phyloP scores from a whole-genome alignment of 2,888 invertebrate species.

The Nasonovia ribisnigri region DNA sequence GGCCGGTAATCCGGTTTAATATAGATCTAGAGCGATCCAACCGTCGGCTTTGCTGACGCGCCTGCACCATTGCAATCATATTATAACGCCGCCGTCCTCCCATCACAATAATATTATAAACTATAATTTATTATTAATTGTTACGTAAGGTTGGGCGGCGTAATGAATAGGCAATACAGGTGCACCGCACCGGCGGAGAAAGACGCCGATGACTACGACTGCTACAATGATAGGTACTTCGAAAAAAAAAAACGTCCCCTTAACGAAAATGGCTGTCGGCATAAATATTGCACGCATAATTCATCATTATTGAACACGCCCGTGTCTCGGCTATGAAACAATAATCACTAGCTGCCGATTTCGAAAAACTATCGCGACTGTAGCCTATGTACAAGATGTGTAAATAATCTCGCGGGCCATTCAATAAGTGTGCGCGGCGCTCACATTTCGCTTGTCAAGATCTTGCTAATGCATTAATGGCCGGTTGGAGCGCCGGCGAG shows the following conservation, averaged over 20 bases:
- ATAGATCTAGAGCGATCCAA: neutral
- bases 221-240: no score
- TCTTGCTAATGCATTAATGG: neutral
- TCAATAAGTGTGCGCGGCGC: neutral
- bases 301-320: neutral
- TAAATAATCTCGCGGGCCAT: neutral
- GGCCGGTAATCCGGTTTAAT: neutral
- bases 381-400: neutral
- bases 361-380: neutral
- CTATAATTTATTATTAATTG: neutral
- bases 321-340: neutral
- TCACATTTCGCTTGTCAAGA: neutral
- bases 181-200: no score
- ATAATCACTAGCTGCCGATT: neutral
- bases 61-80: no score
- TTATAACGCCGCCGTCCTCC: no score
- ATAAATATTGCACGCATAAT: neutral
- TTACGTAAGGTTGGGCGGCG: neutral
- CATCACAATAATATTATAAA: neutral
- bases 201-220: no score
- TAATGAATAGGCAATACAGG: neutral
- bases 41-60: neutral
- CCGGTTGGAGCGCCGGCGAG: neutral
- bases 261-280: no score
- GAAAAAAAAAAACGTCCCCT: no score